These are phyloP conservation scores for Apamea crenata DNA, from an alignment of 2,888 invertebrate species.

Conservation along the genomic window DNA sequence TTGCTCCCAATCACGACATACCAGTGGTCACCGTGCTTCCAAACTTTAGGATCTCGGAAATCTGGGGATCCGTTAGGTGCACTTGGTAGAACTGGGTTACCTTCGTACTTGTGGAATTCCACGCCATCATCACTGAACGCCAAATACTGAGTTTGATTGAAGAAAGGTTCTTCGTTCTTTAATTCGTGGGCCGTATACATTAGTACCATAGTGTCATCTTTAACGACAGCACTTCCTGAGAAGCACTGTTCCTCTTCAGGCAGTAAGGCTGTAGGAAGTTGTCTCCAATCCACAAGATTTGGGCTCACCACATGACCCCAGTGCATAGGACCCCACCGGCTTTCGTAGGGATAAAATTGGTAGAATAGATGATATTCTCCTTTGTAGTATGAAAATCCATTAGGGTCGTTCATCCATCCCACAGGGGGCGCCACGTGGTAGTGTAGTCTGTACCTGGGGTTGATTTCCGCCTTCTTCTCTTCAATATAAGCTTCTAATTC, in stretches of 20 bases:
- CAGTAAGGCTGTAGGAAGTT: conserved; percentile 86
- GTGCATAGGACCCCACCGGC: conserved; percentile 87
- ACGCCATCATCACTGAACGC: conserved; percentile 85
- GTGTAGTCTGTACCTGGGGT: conserved; percentile 80
- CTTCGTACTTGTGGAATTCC: conserved; percentile 82
- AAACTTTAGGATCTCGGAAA: conserved; percentile 89
- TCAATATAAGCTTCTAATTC: conserved; percentile 81
- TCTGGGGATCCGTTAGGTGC: conserved; percentile 83
- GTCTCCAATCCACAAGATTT: conserved; percentile 88
- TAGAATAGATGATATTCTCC: conserved; percentile 89
- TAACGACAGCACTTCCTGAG: conserved; percentile 86
- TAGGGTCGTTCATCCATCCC: conserved; percentile 91
- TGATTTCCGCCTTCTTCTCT: conserved; percentile 77
- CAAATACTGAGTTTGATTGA: conserved; percentile 83
- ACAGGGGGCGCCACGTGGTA: conserved; percentile 85
- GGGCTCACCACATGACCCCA: conserved; percentile 89
- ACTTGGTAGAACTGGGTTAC: conserved; percentile 82
- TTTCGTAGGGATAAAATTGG: conserved; percentile 88
- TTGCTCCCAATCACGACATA: conserved; percentile 86
- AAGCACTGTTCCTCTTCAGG: conserved; percentile 86
- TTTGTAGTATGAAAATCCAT: conserved; percentile 88
- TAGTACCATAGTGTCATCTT: conserved; percentile 78
- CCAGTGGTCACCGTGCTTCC: conserved; percentile 83
- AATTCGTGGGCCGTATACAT: conserved; percentile 83
- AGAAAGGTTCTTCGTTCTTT: conserved; percentile 75